Conservation (phyloP, 2,113 vertebrate species). For the Chaenocephalus aceratus region DNA sequence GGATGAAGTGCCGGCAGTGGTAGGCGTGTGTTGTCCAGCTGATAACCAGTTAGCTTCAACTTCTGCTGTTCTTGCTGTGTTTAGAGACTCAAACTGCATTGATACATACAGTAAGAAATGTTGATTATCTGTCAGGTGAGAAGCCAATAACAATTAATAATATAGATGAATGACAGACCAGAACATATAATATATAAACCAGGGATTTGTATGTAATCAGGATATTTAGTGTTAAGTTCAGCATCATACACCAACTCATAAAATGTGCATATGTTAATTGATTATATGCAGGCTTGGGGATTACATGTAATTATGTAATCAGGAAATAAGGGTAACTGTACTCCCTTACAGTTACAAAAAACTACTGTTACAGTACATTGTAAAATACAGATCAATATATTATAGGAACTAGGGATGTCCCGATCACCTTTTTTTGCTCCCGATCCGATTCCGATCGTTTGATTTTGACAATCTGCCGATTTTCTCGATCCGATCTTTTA, state of each 20-base stretch:
- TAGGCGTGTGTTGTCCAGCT: constrained; percentile 19
- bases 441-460: too few species aligned
- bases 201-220: background rate
- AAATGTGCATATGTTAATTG: background rate
- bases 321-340: too few species aligned
- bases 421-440: too few species aligned
- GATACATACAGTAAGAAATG: constrained; percentile 16
- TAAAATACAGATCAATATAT: too few species aligned
- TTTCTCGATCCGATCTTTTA: too few species aligned
- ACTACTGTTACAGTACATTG: too few species aligned
- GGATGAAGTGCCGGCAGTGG: constrained; percentile 28
- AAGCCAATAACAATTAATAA: too few species aligned
- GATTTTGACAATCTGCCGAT: too few species aligned
- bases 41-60: constrained; percentile 16
- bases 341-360: too few species aligned
- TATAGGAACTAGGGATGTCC: too few species aligned
- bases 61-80: constrained; percentile 13
- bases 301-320: too few species aligned
- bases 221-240: background rate
- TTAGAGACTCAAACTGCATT: constrained; percentile 9
- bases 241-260: background rate
- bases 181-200: background rate
- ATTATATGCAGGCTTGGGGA: too few species aligned
- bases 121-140: constrained; percentile 10
- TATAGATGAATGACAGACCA: background rate